Conservation (phyloP, 2,888 invertebrate genomes). For the Trichogramma evanescens region DNA sequence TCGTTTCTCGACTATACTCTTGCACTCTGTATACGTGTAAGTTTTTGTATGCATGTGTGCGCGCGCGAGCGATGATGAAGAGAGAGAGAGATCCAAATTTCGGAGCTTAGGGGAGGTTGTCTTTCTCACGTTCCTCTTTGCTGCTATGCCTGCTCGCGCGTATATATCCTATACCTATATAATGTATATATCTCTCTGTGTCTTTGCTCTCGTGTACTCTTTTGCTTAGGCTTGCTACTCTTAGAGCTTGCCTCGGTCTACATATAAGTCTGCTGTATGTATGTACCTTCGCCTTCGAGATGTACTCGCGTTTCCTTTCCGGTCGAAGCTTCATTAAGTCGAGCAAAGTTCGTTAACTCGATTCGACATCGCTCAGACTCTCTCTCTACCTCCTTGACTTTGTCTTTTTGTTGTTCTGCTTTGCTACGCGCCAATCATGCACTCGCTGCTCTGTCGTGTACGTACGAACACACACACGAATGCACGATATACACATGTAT, state of each 20-base stretch:
- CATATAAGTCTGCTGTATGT: too few species aligned
- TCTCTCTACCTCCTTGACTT: background rate
- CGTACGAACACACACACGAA: too few species aligned
- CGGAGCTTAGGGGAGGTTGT: slow-evolving; percentile 18
- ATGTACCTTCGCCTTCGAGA: too few species aligned
- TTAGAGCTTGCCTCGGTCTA: too few species aligned
- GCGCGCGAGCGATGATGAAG: background rate
- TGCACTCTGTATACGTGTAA: background rate
- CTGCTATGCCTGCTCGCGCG: background rate
- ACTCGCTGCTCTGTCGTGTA: too few species aligned
- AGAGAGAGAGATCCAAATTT: background rate
- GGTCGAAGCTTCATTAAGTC: slow-evolving; percentile 19
- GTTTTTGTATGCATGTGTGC: background rate
- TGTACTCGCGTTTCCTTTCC: slow-evolving; percentile 16
- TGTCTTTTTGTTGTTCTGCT: background rate
- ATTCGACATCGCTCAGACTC: slow-evolving; percentile 11
- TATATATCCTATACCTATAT: too few species aligned
- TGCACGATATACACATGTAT: too few species aligned
- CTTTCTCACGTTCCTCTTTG: slow-evolving; percentile 38
- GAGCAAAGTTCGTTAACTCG: slow-evolving; percentile 19
- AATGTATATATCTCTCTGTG: too few species aligned
- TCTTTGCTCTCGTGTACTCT: too few species aligned
- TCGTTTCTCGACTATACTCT: background rate
- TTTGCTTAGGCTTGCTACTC: too few species aligned
- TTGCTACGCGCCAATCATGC: too few species aligned